These are phyloP conservation scores for Holocentrus rufus DNA, from an alignment of 2,797 vertebrate genomes.

Conservation along the genomic window DNA sequence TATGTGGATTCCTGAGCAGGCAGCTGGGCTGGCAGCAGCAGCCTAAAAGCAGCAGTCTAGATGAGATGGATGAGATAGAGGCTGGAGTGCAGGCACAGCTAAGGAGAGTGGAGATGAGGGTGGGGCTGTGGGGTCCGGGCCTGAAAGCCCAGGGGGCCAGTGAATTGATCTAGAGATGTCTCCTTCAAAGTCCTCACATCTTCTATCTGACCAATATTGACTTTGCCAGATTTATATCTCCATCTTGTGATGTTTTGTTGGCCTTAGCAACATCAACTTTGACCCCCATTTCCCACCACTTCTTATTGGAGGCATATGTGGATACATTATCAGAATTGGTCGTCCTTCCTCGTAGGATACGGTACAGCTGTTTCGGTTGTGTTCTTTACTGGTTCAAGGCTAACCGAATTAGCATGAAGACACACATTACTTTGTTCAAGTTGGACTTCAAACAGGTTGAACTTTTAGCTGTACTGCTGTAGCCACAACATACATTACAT, in stretches of 20 bases:
- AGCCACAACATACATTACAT: conserved; percentile 52
- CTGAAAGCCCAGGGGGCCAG: conserved; percentile 48
- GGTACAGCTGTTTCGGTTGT: conserved; percentile 52
- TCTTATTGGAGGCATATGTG: conserved; percentile 78
- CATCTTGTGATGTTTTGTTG: conserved; percentile 71
- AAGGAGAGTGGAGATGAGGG: conserved; percentile 49
- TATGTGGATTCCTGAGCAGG: conserved; percentile 66
- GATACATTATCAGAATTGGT: conserved; percentile 54
- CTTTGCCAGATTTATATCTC: conserved; percentile 76
- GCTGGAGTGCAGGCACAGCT: conserved; percentile 50
- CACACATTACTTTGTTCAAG: conserved; percentile 50
- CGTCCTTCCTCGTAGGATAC: conserved; percentile 60
- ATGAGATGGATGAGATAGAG: conserved; percentile 73
- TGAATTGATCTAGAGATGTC: conserved; percentile 72
- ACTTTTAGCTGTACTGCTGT: conserved; percentile 48
- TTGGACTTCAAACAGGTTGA: conserved; percentile 48
- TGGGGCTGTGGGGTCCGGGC: conserved; percentile 27
- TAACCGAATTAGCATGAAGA: conserved; percentile 57
- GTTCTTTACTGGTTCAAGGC: conserved; percentile 46
- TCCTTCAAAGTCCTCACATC: conserved; percentile 72
- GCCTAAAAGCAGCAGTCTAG: conserved; percentile 53
- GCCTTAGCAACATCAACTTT: conserved; percentile 72
- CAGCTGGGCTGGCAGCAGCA: conserved; percentile 64
- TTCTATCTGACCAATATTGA: conserved; percentile 77
- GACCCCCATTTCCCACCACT: conserved; percentile 65